Evolutionary conservation across 1,140 invertebrate genomes (phyloP), one percentile per base, ranked within the genome.

Genomic region (Prorops nasuta): DNA sequence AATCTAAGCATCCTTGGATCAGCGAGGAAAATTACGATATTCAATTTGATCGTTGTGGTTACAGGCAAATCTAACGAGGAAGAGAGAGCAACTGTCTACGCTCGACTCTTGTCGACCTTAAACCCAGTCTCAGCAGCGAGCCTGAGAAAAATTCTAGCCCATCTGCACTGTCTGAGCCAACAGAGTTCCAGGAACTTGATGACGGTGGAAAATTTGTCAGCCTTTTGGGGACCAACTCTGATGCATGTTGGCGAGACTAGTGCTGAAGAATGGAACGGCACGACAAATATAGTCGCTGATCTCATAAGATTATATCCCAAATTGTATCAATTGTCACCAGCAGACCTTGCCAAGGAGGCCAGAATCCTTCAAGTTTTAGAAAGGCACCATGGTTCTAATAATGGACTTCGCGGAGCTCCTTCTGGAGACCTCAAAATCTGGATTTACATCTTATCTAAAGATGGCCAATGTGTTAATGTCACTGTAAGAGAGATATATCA

Each of bases 161-260:
- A 96, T 72, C 75, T 95, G 19, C 80, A 88, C 64, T 89, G 89
- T 56, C 81, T 94, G n/a, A 83, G 84, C 52, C 83, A 84, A 1
- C 86, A 91, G 66, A 80, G 82, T 56, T 77, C 84, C 3, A 83
- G 83, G 39, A 93, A 93, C 67, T 79, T 86, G 35, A 94, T 94
- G 91, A 84, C 79, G 34, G 80, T 86, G 0, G 83, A 87, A 38
- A 94, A 92, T 70, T 74, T 93, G n/a, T 87, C 90, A 3, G 82
- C 89, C 1, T 84, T 92, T 32, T 92, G 90, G 89, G 89, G 88
- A 1, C 90, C 90, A 2, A 91, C 88, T 3, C 72, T 92, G 35
- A 85, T 92, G 82, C 87, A 88, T 49, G 81, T 84, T 3, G 84
- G 86, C 34, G 82, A 79, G 49, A 72, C 60, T 49, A 71, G 58